Evolutionary conservation across 2,113 vertebrate genomes (phyloP), one percentile per base, ranked within the genome.

Genomic region (Ptyas mucosa): DNA sequence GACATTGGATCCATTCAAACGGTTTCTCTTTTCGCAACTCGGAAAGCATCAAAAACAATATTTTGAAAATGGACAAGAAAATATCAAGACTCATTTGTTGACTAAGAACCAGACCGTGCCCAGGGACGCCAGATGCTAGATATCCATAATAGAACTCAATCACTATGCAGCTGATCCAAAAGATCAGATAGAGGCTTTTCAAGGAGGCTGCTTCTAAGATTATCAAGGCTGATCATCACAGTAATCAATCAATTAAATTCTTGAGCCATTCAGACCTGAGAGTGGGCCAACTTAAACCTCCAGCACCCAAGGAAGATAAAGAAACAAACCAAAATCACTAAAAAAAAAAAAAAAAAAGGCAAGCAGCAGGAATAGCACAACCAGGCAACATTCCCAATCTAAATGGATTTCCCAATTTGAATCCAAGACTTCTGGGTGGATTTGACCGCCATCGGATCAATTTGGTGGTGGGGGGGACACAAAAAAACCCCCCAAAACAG

Each of bases 271-370:
- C 39, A 29, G 3, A 91, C 89, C 5, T 21, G 75, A 89, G 91
- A 93, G 64, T 29, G 89, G 8, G 87, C 26, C 18, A 90, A 91
- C 69, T 53, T 90, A 93, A 94, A 93, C 89, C 86, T 93, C 90
- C 87, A 93, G 94, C 2, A 96, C 91, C 90, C 95, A 96, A 96
- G 95, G 95, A 94, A 91, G 81, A 93, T 91, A 14, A 43, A 88
- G 90, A 49, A 21, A 94, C 81, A 91, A 49, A 24, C 61, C 94
- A 88, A 92, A 52, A 21, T 89, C 52, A 24, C 93, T 64, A 91
- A 7, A 81, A 43, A 43, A 46, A 92, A 43, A 43, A 46, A 92
- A 91, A 95, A 94, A 94, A 86, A 24, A 26, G 21, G 1, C 21
- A 49, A 86, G 0, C 94, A 75, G 81, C 1, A 12, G 85, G 2